These are phyloP conservation scores for Burhinus oedicnemus DNA, from an alignment of 2,113 vertebrate species.

Conservation along the genomic window DNA sequence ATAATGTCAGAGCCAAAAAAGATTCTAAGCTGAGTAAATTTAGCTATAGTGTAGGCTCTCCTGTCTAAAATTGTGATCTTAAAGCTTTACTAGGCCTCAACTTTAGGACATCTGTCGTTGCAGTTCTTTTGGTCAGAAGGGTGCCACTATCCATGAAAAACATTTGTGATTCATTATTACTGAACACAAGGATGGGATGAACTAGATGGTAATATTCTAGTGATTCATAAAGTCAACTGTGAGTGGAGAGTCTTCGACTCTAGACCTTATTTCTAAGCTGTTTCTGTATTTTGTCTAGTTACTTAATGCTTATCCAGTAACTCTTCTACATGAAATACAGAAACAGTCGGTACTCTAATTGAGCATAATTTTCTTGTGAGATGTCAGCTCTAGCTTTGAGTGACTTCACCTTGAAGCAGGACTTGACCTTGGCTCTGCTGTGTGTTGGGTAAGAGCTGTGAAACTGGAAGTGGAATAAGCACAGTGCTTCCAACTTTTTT, in stretches of 20 bases:
- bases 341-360: background rate
- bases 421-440: background rate
- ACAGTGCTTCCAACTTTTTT: background rate
- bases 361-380: background rate
- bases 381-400: background rate
- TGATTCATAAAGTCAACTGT: background rate
- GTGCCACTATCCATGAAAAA: background rate
- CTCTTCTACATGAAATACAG: background rate
- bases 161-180: background rate
- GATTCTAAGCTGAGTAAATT: background rate
- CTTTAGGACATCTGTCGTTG: background rate
- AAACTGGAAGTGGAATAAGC: background rate
- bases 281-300: background rate
- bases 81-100: background rate
- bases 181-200: background rate
- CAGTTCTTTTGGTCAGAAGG: background rate
- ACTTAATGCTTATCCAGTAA: background rate
- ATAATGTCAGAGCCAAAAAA: background rate
- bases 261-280: background rate
- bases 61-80: background rate
- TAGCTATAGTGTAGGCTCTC: background rate
- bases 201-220: rapidly evolving
- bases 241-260: background rate
- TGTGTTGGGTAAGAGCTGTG: background rate
- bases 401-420: background rate